Evolutionary conservation across 2,888 invertebrate species (phyloP).

Genomic region (Octodonta nipae): DNA sequence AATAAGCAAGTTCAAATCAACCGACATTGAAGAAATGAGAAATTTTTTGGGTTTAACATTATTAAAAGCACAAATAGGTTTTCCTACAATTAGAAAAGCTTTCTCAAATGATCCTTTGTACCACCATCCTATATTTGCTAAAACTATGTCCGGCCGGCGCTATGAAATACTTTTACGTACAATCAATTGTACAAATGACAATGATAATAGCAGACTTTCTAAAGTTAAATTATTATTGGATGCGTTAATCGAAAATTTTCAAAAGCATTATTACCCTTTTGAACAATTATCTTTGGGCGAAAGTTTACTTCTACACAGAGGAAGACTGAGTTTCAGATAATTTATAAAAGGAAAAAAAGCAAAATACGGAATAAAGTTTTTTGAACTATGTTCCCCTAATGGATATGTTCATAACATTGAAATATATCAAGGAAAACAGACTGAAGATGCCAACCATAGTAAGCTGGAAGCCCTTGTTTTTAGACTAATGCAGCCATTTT

Average conservation of each 20-base stretch:
- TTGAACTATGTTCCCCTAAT: neutral
- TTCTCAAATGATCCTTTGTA: neutral
- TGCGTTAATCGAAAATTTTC: neutral
- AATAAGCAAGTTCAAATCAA: neutral
- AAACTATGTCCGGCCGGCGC: neutral
- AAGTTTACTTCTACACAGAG: neutral
- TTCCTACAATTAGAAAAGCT: neutral
- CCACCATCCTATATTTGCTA: neutral
- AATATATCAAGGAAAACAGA: neutral
- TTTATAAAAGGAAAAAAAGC: conserved; percentile 3
- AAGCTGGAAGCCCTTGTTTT: neutral
- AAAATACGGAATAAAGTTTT: neutral
- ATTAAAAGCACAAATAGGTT: neutral
- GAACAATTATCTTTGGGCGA: neutral
- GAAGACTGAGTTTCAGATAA: conserved; percentile 3
- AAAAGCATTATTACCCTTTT: neutral
- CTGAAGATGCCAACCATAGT: neutral
- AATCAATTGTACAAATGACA: neutral
- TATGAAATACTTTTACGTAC: neutral
- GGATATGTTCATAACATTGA: conserved; percentile 2
- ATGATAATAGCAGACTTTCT: neutral
- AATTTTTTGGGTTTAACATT: neutral
- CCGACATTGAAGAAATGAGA: neutral
- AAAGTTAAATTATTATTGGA: neutral
- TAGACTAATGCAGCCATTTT: conserved; percentile 1